Evolutionary conservation across 2,113 vertebrate species (phyloP).

Genomic region (Todiramphus chloris): DNA sequence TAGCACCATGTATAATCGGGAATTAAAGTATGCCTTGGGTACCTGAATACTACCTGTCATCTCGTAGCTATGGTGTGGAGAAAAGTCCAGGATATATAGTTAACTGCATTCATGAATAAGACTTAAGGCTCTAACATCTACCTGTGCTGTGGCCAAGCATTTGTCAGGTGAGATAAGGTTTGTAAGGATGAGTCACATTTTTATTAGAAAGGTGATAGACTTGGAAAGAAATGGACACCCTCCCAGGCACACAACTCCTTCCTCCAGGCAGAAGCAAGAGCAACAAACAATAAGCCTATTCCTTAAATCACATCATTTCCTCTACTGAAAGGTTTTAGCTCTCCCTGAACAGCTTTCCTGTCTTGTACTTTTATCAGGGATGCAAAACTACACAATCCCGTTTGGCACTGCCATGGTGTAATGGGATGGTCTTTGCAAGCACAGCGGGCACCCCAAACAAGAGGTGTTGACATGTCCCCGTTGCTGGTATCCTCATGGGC

Average conservation of each 20-base stretch:
- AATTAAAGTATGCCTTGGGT: neutral
- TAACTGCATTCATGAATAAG: neutral
- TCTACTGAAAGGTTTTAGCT: neutral
- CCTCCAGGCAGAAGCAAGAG: neutral
- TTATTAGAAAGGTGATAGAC: neutral
- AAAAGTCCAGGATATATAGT: neutral
- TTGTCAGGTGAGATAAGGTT: neutral
- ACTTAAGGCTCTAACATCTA: neutral
- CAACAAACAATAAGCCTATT: neutral
- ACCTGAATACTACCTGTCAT: neutral
- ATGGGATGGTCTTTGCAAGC: neutral
- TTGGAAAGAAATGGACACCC: neutral
- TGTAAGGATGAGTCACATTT: neutral
- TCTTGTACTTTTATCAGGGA: neutral
- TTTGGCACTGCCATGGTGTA: neutral
- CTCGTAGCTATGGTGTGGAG: neutral
- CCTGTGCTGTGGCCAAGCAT: neutral
- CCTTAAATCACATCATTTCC: neutral
- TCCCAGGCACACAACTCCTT: neutral
- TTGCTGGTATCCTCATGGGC: accelerated
- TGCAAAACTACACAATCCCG: neutral
- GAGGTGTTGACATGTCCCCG: neutral
- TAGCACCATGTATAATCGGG: neutral
- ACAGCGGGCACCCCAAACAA: neutral
- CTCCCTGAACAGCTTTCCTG: neutral